Evolutionary conservation across 1,140 invertebrate genomes (phyloP).

Genomic region (Pseudomyrmex concolor): DNA sequence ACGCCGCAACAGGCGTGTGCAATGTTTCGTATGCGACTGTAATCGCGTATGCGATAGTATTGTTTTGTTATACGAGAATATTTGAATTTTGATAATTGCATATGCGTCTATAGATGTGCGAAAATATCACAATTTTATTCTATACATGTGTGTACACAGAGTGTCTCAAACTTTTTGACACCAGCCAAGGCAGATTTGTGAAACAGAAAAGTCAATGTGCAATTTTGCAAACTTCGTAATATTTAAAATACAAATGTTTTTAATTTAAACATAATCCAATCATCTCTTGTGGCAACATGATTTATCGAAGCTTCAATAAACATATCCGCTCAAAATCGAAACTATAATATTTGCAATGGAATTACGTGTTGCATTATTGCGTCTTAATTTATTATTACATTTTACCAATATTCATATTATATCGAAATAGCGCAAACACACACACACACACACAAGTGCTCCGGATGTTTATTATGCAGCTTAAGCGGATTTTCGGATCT

Average conservation of each 20-base stretch:
- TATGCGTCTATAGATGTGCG: too few species aligned
- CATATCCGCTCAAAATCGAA: slow-evolving; percentile 24
- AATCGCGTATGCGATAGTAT: neutral
- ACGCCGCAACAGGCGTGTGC: too few species aligned
- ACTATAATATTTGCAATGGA: slow-evolving; percentile 27
- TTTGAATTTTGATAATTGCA: slow-evolving; percentile 13
- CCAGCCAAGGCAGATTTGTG: too few species aligned
- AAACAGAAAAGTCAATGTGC: too few species aligned
- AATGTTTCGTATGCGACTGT: neutral
- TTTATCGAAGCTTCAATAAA: slow-evolving; percentile 15
- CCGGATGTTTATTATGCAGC: slow-evolving; percentile 1
- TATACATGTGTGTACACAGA: too few species aligned
- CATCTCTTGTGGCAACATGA: neutral
- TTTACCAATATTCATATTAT: neutral
- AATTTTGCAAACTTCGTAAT: neutral
- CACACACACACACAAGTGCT: neutral
- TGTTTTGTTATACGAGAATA: neutral
- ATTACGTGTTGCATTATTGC: slow-evolving; percentile 19
- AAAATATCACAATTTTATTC: too few species aligned
- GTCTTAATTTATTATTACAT: slow-evolving; percentile 42
- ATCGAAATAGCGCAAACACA: neutral
- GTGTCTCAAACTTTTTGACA: too few species aligned
- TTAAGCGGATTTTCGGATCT: slow-evolving; percentile 31
- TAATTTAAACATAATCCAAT: slow-evolving; percentile 21
- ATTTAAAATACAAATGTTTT: neutral